Evolutionary conservation across 2,797 vertebrate species (phyloP), one percentile per base, ranked within the genome.

Genomic region (Pelobates cultripes): DNA sequence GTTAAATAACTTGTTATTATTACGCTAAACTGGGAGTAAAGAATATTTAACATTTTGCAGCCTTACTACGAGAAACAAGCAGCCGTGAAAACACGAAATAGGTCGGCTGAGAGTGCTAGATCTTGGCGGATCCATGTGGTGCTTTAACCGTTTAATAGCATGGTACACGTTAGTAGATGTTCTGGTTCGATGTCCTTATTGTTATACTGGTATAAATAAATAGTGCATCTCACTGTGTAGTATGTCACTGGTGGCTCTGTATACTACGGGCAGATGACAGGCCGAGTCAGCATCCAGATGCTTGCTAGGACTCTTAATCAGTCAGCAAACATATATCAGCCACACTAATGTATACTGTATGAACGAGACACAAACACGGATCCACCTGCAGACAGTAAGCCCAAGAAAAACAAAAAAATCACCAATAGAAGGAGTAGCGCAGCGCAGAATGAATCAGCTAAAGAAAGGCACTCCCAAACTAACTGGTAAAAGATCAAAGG

Each of bases 231-330:
- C 10, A 6, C 55, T 43, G 66, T 81, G 55, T 40, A 17, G 71
- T 57, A 13, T 44, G 66, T 80, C 42, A 41, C 28, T 66, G 66
- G 70, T 67, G 43, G 28, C 44, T 8, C 5, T 64, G 43, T 67
- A 70, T 72, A 66, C 45, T 66, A 47, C 9, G 74, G 3, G 28
- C 14, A 2, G 51, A n/a, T 7, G 43, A 17, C 47, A 73, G 28
- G 28, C 28, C 28, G 28, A 28, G 28, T 2, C 28, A 28, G 28
- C 1, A 2, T n/a, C 10, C 43, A 75, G 4, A 63, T 47, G 60
- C 55, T 8, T 42, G 40, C 57, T 13, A 8, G 45, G 43, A n/a
- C 66, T 7, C 41, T 53, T 81, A 81, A 75, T 80, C 63, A 64
- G n/a, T 5, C 47, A n/a, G 47, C 75, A 69, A 57, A 77, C 75